Evolutionary conservation across 2,888 invertebrate species (phyloP), one percentile per base, ranked within the genome.

Genomic region (Caenorhabditis sp.): DNA sequence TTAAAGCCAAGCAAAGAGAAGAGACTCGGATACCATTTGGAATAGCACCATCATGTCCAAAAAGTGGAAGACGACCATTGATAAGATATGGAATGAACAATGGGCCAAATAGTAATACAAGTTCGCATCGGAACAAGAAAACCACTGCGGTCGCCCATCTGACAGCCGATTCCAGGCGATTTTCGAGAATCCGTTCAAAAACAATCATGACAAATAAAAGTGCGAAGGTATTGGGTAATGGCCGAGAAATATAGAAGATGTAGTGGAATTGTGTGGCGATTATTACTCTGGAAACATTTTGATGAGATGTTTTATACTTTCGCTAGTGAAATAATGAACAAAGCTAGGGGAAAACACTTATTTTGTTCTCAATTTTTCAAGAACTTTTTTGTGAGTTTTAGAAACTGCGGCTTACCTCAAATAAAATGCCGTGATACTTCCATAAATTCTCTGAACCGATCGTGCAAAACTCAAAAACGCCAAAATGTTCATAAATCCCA

Each of bases 241-340:
- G 93, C 71, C 99, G 91, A 85, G 94, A 94, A 89, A 94, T 91
- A 88, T 99, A 99, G 89, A 95, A 99, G 91, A 97, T 93, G 88
- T 97, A 95, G 90, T 99, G 99, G 89, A 97, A 99, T 89, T 99
- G 99, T 0, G 95, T 92, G 23, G 93, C 91, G 1, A 94, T 95
- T 67, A 97, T 82, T 2, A 90, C 61, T 14, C 78, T 77, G 59
- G 43, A 53, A 59, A 0, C 54, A 14, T 10, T n/a, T n/a, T n/a
- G n/a, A n/a, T n/a, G n/a, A n/a, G n/a, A 62, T 17, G 20, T 57
- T 25, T 50, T 17, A 50, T 14, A 50, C 5, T 50, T 20, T n/a
- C n/a, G n/a, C n/a, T n/a, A n/a, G n/a, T n/a, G n/a, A n/a, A n/a
- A n/a, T n/a, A n/a, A n/a, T n/a, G n/a, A n/a, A n/a, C n/a, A n/a